Evolutionary conservation across 2,113 vertebrate species (phyloP), one percentile per base, ranked within the genome.

Genomic region (Hemibagrus wyckioides): DNA sequence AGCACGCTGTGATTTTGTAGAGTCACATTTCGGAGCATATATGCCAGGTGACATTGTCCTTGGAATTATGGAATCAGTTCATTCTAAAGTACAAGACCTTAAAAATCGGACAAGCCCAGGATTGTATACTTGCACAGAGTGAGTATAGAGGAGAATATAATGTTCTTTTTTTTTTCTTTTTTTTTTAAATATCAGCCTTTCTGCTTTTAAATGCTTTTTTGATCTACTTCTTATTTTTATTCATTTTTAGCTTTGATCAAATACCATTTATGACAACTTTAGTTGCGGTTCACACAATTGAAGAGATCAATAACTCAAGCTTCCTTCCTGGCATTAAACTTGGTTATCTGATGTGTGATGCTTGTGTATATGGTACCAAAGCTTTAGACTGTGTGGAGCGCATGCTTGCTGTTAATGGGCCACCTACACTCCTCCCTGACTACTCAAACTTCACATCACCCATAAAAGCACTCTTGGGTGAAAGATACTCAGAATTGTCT

Each of bases 341-440:
- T 21, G 95, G 94, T 57, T 95, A 94, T 89, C 6, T 91, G 57
- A 86, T 94, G 86, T 94, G 92, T 89, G 94, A 95, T 90, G 91
- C 94, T 0, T 95, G 94, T 86, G 82, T 92, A 14, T 85, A 90
- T 73, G 87, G 91, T 4, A 92, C 88, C 86, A 94, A 92, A 89
- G 92, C 94, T 0, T 14, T 93, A 69, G 87, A 92, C 30, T 90
- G 85, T 39, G 63, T 93, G 50, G 76, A 87, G 7, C 76, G 87
- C 79, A 85, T 95, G 81, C 88, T 94, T 4, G 86, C 90, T 0
- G 59, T 90, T 48, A 92, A 93, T 11, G 57, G 33, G 7, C 87
- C 90, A 25, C 44, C 90, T 23, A 15, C 89, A 4, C 28, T 85
- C 4, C 21, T 75, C 6, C 91, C 92, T 13, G 88, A 94, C 73